Conservation (phyloP, 2,888 invertebrate species). For the Odontocolon sp. region DNA sequence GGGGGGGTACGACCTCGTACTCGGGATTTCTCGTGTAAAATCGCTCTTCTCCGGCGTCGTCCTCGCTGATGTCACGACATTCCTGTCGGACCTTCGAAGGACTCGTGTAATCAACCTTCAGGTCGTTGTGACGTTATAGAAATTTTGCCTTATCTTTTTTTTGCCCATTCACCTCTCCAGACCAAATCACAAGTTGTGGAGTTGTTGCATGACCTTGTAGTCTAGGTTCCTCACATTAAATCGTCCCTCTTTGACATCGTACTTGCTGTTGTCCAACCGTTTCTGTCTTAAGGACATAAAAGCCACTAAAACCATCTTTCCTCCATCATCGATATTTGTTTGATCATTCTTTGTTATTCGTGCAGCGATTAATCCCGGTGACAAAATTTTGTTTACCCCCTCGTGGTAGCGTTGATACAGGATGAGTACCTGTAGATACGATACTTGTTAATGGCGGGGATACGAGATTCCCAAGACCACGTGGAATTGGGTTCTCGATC, state of each 20-base stretch:
- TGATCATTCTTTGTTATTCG: not conserved
- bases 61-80: conserved; percentile 49
- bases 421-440: not conserved
- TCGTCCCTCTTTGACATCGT: too few relatives aligned
- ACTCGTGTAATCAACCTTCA: not conserved
- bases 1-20: conserved; percentile 69
- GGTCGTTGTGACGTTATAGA: not conserved
- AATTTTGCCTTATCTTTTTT: too few relatives aligned
- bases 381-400: too few relatives aligned
- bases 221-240: too few relatives aligned
- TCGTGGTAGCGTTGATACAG: not conserved
- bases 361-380: not conserved
- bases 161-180: too few relatives aligned
- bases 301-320: too few relatives aligned
- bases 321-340: not conserved
- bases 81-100: not conserved
- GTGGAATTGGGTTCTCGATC: conserved; percentile 42
- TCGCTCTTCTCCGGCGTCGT: conserved; percentile 76
- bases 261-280: too few relatives aligned
- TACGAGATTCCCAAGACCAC: conserved; percentile 12
- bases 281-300: too few relatives aligned
- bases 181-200: too few relatives aligned
- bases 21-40: conserved; percentile 75
- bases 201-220: too few relatives aligned
- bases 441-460: conserved; percentile 12